phyloP scores from a whole-genome alignment of 2,888 invertebrate genomes.

The Brenthis hecate region DNA sequence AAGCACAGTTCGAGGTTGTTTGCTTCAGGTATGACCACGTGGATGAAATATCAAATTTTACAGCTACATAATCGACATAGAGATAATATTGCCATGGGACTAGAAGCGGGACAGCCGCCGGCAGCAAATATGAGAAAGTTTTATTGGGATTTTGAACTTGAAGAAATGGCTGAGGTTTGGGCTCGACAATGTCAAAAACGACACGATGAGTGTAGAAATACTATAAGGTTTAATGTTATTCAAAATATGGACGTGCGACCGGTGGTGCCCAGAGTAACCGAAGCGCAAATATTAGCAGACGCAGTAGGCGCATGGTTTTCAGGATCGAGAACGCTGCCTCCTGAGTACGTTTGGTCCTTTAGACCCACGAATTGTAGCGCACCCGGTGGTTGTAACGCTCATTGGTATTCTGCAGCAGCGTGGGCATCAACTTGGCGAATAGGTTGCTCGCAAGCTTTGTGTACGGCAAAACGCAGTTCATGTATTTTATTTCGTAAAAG shows the following conservation, averaged over 20 bases:
- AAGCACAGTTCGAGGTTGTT: constrained; percentile 66
- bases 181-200: constrained; percentile 76
- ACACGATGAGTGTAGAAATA: constrained; percentile 77
- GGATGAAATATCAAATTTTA: constrained; percentile 74
- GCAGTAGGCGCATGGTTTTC: constrained; percentile 76
- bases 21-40: constrained; percentile 72
- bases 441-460: constrained; percentile 72
- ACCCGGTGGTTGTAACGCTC: constrained; percentile 69
- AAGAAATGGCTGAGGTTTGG: constrained; percentile 73
- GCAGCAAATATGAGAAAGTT: constrained; percentile 78
- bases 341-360: constrained; percentile 69
- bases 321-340: constrained; percentile 64
- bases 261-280: constrained; percentile 64
- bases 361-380: constrained; percentile 66
- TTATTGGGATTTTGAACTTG: constrained; percentile 79
- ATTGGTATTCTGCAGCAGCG: constrained; percentile 73
- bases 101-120: constrained; percentile 74
- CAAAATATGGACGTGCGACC: constrained; percentile 77
- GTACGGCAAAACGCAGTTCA: constrained; percentile 63
- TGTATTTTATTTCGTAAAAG: constrained; percentile 62
- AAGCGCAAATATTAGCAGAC: constrained; percentile 72
- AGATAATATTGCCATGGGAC: constrained; percentile 74
- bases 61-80: constrained; percentile 73
- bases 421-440: constrained; percentile 77
- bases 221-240: constrained; percentile 68